A percentile compares a stretch with the other conserved stretches of the same genome.
These are phyloP conservation scores for Cossypha caffra DNA, from an alignment of 2,797 vertebrate species.

Conservation along the genomic window DNA sequence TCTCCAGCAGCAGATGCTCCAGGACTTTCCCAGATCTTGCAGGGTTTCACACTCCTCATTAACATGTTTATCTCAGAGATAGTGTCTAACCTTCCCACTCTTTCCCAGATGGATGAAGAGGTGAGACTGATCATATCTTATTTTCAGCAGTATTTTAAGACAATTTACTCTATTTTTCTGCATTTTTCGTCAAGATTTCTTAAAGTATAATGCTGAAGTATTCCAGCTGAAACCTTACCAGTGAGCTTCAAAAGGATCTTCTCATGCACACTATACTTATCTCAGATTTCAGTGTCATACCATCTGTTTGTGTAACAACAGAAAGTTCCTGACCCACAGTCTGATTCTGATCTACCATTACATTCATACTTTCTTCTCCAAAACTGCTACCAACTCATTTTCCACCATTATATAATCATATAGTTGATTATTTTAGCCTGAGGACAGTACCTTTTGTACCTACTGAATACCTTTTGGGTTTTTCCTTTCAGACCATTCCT, in stretches of 20 bases:
- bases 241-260: not conserved
- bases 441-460: not conserved
- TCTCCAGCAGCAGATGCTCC: not conserved
- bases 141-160: not conserved
- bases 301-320: not conserved
- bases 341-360: not conserved
- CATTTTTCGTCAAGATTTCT: not conserved
- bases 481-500: not conserved
- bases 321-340: not conserved
- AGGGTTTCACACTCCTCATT: not conserved
- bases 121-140: not conserved
- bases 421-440: not conserved
- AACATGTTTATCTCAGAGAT: not conserved
- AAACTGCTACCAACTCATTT: not conserved
- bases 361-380: not conserved
- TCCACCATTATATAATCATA: not conserved
- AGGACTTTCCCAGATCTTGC: not conserved
- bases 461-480: not conserved
- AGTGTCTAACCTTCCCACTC: not conserved
- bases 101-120: not conserved
- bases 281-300: not conserved
- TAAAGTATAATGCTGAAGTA: not conserved
- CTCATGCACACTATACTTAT: not conserved
- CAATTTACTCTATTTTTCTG: not conserved
- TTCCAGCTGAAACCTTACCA: not conserved